Conservation (phyloP, 2,888 invertebrate genomes). For the Torymus aiolomorphi region DNA sequence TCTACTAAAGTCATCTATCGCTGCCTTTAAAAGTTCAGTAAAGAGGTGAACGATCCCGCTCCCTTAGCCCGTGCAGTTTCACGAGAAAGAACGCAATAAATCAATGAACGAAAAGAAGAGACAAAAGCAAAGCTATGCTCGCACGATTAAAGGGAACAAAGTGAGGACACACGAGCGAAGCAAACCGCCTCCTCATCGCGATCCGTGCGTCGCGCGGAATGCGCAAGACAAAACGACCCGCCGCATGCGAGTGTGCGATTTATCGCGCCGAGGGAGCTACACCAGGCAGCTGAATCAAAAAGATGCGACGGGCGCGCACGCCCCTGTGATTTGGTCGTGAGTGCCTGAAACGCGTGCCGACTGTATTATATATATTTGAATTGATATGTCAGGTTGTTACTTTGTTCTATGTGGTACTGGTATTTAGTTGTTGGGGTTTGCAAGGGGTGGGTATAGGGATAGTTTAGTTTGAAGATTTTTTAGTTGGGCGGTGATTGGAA, state of each 20-base stretch:
- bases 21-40: not conserved
- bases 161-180: not conserved
- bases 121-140: not conserved
- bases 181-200: slow-evolving; percentile 31
- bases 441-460: too few relatives aligned
- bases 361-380: too few relatives aligned
- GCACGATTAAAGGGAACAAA: not conserved
- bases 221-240: slow-evolving; percentile 6
- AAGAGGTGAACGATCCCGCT: slow-evolving; percentile 37
- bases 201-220: slow-evolving; percentile 22
- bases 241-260: not conserved
- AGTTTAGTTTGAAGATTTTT: too few relatives aligned
- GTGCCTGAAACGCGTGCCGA: not conserved
- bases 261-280: too few relatives aligned
- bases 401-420: too few relatives aligned
- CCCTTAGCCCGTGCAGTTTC: not conserved
- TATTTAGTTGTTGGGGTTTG: too few relatives aligned
- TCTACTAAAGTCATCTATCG: too few relatives aligned
- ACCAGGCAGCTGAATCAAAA: not conserved
- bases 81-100: not conserved
- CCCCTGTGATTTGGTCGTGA: too few relatives aligned
- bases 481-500: too few relatives aligned
- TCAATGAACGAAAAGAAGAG: not conserved
- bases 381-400: too few relatives aligned
- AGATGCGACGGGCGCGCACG: not conserved